phyloP scores from a whole-genome alignment of 2,797 vertebrate species.

The Fundulus diaphanus region DNA sequence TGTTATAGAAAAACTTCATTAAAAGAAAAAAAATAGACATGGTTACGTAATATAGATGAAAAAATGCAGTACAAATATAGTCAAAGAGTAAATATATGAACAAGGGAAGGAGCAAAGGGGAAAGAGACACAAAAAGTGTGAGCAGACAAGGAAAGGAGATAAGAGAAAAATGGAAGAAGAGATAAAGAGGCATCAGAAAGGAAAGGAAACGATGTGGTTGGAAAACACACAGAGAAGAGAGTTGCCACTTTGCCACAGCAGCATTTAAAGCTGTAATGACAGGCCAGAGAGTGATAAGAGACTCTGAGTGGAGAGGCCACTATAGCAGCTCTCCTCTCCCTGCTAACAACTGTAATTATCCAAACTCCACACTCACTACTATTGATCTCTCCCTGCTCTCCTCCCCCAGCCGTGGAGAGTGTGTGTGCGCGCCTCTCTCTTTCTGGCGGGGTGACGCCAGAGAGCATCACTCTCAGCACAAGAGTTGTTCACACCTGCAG shows the following conservation, averaged over 20 bases:
- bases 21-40: not conserved
- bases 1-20: not conserved
- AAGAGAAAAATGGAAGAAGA: not conserved
- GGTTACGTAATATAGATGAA: not conserved
- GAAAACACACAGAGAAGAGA: constrained; percentile 37
- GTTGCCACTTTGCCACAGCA: constrained; percentile 68
- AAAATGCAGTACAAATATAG: not conserved
- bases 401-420: constrained; percentile 23
- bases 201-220: constrained; percentile 6
- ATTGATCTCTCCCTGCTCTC: constrained; percentile 88
- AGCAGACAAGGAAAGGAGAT: not conserved
- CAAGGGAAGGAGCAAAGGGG: not conserved
- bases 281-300: constrained; percentile 91
- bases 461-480: constrained; percentile 87
- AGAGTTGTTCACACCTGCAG: constrained; percentile 91
- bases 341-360: constrained; percentile 94
- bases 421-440: constrained; percentile 33
- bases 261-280: constrained; percentile 84
- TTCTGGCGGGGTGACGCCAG: constrained; percentile 54
- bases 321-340: constrained; percentile 82
- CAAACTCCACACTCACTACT: constrained; percentile 94
- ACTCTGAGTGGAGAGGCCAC: constrained; percentile 83
- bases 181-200: constrained; percentile 11
- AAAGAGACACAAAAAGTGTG: not conserved
- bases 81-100: not conserved